These are phyloP conservation scores for Paguma larvata DNA, from an alignment of 2,797 vertebrate genomes.

Conservation along the genomic window DNA sequence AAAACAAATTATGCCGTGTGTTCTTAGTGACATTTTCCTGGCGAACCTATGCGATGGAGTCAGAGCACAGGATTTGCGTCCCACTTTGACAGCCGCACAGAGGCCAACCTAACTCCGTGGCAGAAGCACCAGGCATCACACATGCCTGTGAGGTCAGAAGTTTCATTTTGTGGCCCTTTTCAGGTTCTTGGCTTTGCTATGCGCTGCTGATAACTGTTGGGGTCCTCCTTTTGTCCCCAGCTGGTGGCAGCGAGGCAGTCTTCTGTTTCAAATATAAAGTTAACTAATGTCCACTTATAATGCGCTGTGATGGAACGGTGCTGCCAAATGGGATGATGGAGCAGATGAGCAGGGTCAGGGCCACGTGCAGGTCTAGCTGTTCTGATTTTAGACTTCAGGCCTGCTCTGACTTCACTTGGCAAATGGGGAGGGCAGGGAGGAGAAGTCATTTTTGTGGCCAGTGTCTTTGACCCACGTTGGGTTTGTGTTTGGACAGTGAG, in stretches of 20 bases:
- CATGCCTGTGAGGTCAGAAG: background rate
- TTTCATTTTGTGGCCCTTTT: background rate
- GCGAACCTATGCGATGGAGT: background rate
- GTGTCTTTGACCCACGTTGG: background rate
- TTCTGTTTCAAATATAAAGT: constrained; percentile 15
- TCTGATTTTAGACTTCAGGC: constrained; percentile 3
- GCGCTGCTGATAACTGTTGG: background rate
- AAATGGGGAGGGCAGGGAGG: background rate
- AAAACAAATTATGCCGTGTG: background rate
- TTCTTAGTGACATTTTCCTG: constrained; percentile 51
- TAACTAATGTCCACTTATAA: background rate
- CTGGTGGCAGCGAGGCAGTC: background rate
- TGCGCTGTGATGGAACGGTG: background rate
- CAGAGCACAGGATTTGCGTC: background rate
- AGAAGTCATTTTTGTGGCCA: background rate
- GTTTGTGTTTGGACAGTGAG: constrained; percentile 17
- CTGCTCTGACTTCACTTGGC: background rate
- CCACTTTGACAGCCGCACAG: background rate
- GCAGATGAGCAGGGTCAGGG: background rate
- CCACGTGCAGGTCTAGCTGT: background rate
- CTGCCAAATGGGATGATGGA: background rate
- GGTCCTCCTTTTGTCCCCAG: background rate
- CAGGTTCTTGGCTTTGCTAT: background rate
- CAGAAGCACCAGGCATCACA: background rate
- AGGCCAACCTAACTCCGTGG: background rate